These are phyloP conservation scores for Oxyruncus cristatus DNA, from an alignment of 2,113 vertebrate species.

Conservation along the genomic window DNA sequence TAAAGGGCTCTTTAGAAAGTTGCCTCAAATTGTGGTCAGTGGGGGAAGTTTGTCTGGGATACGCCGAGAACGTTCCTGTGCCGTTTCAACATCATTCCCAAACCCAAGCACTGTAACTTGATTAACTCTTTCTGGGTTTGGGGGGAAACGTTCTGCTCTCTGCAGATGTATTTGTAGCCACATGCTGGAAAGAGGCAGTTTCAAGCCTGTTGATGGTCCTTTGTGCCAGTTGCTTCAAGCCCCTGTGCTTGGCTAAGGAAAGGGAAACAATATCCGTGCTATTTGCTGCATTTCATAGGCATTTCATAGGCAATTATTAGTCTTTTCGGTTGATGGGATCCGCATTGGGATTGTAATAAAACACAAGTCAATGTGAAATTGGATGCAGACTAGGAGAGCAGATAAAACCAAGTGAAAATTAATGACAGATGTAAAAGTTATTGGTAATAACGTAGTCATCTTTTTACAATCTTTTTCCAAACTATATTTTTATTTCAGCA, in stretches of 20 bases:
- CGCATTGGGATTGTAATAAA: conserved; percentile 60
- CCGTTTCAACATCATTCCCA: conserved; percentile 6
- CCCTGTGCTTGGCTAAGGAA: not conserved
- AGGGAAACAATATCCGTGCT: conserved; percentile 22
- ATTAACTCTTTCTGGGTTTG: conserved; percentile 39
- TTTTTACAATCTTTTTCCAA: conserved; percentile 42
- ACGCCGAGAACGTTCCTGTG: not conserved
- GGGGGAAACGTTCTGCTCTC: not conserved
- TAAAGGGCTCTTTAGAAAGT: conserved; percentile 13
- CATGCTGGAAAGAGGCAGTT: not conserved
- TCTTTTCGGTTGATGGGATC: conserved; percentile 48
- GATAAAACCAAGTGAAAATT: conserved; percentile 66
- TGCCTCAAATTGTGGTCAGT: conserved; percentile 47
- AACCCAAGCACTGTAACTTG: not conserved
- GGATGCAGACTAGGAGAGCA: conserved; percentile 41
- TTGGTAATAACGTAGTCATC: conserved; percentile 17
- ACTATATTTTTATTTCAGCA: conserved; percentile 62
- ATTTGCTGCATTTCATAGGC: conserved; percentile 40
- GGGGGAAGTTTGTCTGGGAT: conserved; percentile 23
- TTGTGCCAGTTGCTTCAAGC: not conserved
- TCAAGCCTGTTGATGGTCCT: not conserved
- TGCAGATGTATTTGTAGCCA: not conserved
- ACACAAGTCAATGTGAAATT: conserved; percentile 68
- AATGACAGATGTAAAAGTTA: conserved; percentile 67
- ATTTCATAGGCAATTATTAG: conserved; percentile 56